These are phyloP conservation scores for Cherax quadricarinatus DNA, from an alignment of 1,140 invertebrate species.

Conservation along the genomic window DNA sequence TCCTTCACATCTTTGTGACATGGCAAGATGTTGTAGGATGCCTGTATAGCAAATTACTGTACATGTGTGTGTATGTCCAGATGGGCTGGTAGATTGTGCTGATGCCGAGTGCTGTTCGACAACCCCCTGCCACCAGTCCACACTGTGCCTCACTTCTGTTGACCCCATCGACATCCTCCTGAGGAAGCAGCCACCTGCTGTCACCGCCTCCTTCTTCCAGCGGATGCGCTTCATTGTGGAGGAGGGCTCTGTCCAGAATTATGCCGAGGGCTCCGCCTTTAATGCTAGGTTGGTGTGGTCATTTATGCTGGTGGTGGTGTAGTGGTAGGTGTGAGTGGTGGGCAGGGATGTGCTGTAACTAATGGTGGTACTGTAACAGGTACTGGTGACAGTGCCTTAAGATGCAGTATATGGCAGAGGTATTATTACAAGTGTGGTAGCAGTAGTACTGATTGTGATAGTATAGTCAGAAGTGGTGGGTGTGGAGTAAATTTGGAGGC, in stretches of 20 bases:
- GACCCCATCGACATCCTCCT: slow-evolving; percentile 96
- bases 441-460: too few species aligned
- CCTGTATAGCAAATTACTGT: background rate
- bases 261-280: slow-evolving; percentile 94
- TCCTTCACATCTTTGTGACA: too few species aligned
- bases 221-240: slow-evolving; percentile 98
- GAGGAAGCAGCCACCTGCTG: slow-evolving; percentile 94
- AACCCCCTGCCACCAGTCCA: slow-evolving; percentile 87
- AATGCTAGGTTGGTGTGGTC: slow-evolving; percentile 91
- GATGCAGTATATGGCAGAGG: too few species aligned
- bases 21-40: background rate
- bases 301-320: background rate
- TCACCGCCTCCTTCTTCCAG: slow-evolving; percentile 98
- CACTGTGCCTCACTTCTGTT: slow-evolving; percentile 92
- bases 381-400: background rate
- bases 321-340: background rate
- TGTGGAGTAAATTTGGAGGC: too few species aligned
- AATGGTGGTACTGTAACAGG: background rate
- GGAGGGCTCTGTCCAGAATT: slow-evolving; percentile 97
- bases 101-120: slow-evolving; percentile 97
- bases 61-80: slow-evolving; percentile 79
- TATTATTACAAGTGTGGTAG: too few species aligned
- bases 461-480: too few species aligned
- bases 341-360: too few species aligned
- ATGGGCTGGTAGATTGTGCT: slow-evolving; percentile 96